phyloP scores from a whole-genome alignment of 2,888 invertebrate species.

The Spodoptera picta region DNA sequence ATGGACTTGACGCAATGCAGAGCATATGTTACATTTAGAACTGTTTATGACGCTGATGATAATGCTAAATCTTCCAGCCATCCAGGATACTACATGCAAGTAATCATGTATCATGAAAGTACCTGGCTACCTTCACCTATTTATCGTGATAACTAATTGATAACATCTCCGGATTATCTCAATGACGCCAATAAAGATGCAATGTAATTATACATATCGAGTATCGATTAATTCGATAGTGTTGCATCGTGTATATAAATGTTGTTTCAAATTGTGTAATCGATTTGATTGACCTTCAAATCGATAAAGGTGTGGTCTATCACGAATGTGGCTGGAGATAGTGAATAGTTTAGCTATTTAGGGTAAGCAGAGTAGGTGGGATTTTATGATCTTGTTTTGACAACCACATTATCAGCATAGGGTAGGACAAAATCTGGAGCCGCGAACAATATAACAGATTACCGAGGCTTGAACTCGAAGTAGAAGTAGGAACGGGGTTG shows the following conservation, averaged over 20 bases:
- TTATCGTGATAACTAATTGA: constrained; percentile 15
- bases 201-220: background rate
- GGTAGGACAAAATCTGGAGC: too few species aligned
- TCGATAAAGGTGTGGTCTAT: constrained; percentile 23
- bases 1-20: too few species aligned
- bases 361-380: too few species aligned
- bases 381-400: too few species aligned
- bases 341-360: too few species aligned
- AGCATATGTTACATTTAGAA: too few species aligned
- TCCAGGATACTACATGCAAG: background rate
- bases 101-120: background rate
- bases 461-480: too few species aligned
- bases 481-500: too few species aligned
- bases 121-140: constrained; percentile 4
- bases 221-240: constrained; percentile 8
- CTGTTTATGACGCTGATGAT: too few species aligned
- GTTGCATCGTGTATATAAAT: constrained; percentile 12
- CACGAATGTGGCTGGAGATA: constrained; percentile 1
- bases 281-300: background rate
- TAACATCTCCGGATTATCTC: constrained; percentile 13
- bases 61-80: background rate
- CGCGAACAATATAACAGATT: too few species aligned
- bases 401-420: too few species aligned
- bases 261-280: constrained; percentile 13
- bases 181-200: constrained; percentile 25